Base-by-base conservation (phyloP, 2,888 invertebrate genomes). In the Allygus modestus region DNA sequence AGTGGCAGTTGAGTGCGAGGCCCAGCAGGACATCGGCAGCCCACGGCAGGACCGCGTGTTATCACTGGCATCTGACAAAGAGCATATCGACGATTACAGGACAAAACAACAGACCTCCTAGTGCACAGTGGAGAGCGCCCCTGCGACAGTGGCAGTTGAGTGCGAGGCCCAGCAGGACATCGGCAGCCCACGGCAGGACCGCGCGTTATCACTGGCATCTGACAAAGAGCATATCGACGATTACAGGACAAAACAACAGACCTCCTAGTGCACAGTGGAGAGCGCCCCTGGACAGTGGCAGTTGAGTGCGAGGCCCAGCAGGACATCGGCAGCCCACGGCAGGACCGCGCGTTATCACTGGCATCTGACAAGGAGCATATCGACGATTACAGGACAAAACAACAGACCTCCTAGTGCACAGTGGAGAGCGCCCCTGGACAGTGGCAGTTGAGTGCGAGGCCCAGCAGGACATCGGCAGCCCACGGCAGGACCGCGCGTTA, bases 401-500 rank as follows among this genome's bases (percentile, higher is more conserved):
- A 11, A 41, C 41, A 41, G 41, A 41, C 11, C 41, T 9, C 41
- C 46, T 1, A 46, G 4, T 4, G 46, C 12, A 17, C 20, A 54
- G 54, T 15, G 7, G 54, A 23, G 54, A 11, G 2, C 2, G 7
- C 2, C 20, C 11, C n/a, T 46, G 12, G 46, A 9, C 46, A 46
- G 7, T 54, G 54, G 20, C 54, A 54, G 54, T 2, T n/a, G 54
- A 54, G 20, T 54, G 54, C 11, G 11, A 54, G 20, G 54, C 54
- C 54, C 54, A 54, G 54, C 54, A 54, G 54, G 54, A 51, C 20
- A 23, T 15, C 54, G 54, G 54, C 54, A 54, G 54, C n/a, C n/a
- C n/a, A n/a, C 54, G 11, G 54, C 20, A 2, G 9, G 20, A 46
- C 20, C 20, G 54, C 20, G 46, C 46, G 46, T 46, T 54, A 54